Evolutionary conservation across 2,113 vertebrate genomes (phyloP).

Genomic region (Oryctolagus cuniculus): DNA sequence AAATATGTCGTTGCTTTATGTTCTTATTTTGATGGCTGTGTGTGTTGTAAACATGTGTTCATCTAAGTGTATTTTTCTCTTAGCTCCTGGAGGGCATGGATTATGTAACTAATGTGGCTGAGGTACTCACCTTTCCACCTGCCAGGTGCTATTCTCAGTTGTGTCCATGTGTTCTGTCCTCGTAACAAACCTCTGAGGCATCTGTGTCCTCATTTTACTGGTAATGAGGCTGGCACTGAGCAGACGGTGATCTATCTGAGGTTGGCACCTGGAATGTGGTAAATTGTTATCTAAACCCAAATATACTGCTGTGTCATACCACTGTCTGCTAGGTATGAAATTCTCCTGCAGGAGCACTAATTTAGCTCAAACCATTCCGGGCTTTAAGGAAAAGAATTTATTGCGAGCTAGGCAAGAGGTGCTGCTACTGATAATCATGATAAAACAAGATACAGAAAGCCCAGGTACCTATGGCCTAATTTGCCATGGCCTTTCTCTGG

Average conservation of each 20-base stretch:
- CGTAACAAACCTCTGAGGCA: neutral
- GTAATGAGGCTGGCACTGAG: neutral
- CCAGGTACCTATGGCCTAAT: neutral
- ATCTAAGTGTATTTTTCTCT: neutral
- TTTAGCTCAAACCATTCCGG: neutral
- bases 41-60: neutral
- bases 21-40: conserved; percentile 36
- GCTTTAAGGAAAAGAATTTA: neutral
- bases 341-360: neutral
- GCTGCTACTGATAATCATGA: neutral
- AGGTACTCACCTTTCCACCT: conserved; percentile 22
- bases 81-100: neutral
- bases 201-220: neutral
- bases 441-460: neutral
- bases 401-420: neutral
- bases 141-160: conserved; percentile 34
- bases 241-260: neutral
- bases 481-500: neutral
- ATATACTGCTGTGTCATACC: neutral
- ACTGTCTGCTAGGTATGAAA: neutral
- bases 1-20: neutral
- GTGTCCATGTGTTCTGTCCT: neutral
- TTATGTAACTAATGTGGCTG: neutral
- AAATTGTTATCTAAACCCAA: neutral
- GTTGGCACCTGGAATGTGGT: neutral